Conservation (phyloP, 2,113 vertebrate genomes). For the Scomber japonicus region DNA sequence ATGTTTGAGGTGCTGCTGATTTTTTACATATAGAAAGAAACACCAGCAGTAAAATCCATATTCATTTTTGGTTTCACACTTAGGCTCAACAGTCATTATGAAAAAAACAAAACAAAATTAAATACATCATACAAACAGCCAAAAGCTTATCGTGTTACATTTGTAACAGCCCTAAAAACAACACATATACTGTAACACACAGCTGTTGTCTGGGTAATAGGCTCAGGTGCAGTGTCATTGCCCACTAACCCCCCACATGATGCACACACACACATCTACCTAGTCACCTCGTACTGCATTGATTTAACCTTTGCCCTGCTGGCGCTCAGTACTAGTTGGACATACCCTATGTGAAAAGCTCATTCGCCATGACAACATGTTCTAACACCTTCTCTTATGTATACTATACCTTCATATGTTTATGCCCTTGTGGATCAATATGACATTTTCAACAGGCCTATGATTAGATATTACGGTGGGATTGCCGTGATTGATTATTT, state of each 20-base stretch:
- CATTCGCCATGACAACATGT: conserved; percentile 11
- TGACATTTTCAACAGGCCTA: not conserved
- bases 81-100: not conserved
- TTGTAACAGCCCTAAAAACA: not conserved
- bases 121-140: not conserved
- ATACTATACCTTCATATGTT: not conserved
- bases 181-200: not conserved
- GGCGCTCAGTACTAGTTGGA: not conserved
- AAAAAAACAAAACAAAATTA: not conserved
- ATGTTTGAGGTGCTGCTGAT: not conserved
- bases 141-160: not conserved
- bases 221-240: conserved; percentile 37
- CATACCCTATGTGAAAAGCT: not conserved
- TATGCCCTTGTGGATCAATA: conserved; percentile 1
- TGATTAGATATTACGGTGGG: not conserved
- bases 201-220: conserved; percentile 37
- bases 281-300: conserved; percentile 9
- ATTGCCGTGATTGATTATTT: conserved; percentile 2
- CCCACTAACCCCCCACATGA: not conserved
- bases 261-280: conserved; percentile 21
- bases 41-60: not conserved
- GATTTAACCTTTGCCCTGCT: conserved; percentile 33
- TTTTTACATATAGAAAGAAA: not conserved
- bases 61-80: not conserved
- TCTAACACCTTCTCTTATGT: not conserved